Evolutionary conservation across 2,113 vertebrate genomes (phyloP).

Genomic region (Sphyrna mokarran): DNA sequence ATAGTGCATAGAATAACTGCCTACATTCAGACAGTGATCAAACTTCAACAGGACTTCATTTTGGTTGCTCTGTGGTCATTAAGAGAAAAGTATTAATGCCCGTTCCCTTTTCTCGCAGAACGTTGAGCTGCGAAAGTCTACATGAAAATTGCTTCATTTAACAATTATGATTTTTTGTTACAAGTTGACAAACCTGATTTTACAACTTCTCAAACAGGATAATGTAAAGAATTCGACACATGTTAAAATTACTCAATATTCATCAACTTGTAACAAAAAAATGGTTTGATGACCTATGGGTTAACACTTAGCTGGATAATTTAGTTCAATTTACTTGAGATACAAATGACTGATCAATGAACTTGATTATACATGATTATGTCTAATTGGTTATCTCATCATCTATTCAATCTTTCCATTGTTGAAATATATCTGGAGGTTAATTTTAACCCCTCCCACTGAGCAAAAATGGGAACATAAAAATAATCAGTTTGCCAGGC

Average conservation of each 20-base stretch:
- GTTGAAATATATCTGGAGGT: background rate
- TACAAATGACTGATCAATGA: background rate
- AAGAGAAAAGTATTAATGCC: background rate
- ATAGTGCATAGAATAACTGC: background rate
- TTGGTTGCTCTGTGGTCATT: background rate
- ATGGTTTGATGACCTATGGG: background rate
- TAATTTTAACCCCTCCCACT: background rate
- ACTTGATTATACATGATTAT: background rate
- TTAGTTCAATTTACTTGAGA: background rate
- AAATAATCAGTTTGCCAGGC: background rate
- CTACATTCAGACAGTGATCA: background rate
- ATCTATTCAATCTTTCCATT: background rate
- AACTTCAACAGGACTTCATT: background rate
- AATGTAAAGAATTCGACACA: background rate
- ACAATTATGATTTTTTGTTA: background rate
- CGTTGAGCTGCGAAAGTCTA: background rate
- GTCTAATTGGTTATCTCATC: background rate
- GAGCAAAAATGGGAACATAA: background rate
- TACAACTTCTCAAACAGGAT: background rate
- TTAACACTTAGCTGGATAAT: background rate
- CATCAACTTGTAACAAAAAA: background rate
- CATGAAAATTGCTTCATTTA: background rate
- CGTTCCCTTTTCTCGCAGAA: background rate
- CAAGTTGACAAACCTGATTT: background rate
- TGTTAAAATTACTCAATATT: background rate